Evolutionary conservation across 2,888 invertebrate genomes (phyloP).

Genomic region (Nomada goodeniana): DNA sequence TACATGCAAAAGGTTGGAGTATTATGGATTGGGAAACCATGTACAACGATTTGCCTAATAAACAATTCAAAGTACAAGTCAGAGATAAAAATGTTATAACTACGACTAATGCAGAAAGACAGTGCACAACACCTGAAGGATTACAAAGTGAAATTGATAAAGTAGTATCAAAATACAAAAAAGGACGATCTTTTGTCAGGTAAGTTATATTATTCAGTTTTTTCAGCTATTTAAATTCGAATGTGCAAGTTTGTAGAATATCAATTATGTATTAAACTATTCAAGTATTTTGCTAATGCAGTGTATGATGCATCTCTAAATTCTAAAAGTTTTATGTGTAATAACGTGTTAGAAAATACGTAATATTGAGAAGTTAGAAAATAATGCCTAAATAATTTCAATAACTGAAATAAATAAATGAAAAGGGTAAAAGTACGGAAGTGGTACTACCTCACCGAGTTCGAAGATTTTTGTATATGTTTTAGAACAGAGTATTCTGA

Average conservation of each 20-base stretch:
- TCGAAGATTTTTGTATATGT: too few relatives aligned
- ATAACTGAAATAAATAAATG: too few relatives aligned
- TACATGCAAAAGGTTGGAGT: slow-evolving; percentile 92
- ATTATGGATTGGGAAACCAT: slow-evolving; percentile 91
- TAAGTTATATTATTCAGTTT: slow-evolving; percentile 73
- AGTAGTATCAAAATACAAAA: slow-evolving; percentile 88
- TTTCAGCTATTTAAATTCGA: slow-evolving; percentile 1
- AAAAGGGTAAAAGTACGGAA: too few relatives aligned
- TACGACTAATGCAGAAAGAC: slow-evolving; percentile 95
- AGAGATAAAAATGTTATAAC: slow-evolving; percentile 93
- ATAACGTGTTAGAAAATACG: not conserved
- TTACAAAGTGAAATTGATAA: slow-evolving; percentile 93
- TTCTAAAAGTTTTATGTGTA: not conserved
- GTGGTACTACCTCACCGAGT: too few relatives aligned
- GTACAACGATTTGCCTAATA: slow-evolving; percentile 95
- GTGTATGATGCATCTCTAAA: not conserved
- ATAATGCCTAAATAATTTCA: too few relatives aligned
- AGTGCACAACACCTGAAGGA: slow-evolving; percentile 91
- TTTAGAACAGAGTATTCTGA: too few relatives aligned
- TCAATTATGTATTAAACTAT: not conserved
- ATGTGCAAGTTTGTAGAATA: slow-evolving; percentile 1
- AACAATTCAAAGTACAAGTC: slow-evolving; percentile 95
- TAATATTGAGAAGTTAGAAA: not conserved
- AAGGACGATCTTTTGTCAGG: slow-evolving; percentile 95
- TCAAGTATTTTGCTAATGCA: too few relatives aligned